phyloP scores from a whole-genome alignment of 2,797 vertebrate genomes.

The Petrocephalus sullivani region DNA sequence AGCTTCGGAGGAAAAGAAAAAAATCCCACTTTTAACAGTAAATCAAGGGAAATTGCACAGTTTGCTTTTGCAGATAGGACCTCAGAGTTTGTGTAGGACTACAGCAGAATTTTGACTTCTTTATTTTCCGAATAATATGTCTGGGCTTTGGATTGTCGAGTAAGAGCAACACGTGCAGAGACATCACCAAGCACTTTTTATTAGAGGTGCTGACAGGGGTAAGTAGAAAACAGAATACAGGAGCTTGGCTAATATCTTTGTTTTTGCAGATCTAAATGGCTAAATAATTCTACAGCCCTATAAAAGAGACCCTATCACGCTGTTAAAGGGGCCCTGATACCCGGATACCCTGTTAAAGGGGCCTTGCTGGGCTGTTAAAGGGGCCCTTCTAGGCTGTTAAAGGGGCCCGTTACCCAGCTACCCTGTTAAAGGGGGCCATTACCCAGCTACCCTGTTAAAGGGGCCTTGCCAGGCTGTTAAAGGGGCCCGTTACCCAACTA shows the following conservation, averaged over 20 bases:
- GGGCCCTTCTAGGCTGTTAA: background rate
- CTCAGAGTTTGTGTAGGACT: background rate
- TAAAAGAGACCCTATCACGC: background rate
- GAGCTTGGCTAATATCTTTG: background rate
- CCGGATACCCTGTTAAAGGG: background rate
- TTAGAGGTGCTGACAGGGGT: background rate
- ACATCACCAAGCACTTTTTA: background rate
- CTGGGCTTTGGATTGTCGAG: background rate
- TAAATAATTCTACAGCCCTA: background rate
- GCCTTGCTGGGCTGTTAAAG: background rate
- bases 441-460: conserved; percentile 37
- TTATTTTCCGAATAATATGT: background rate
- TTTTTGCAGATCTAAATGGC: background rate
- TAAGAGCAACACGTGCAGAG: background rate
- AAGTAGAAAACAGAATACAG: background rate
- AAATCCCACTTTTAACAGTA: background rate
- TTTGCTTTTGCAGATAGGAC: background rate
- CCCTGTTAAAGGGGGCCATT: background rate
- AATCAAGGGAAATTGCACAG: background rate
- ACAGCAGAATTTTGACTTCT: background rate
- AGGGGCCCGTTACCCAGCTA: background rate
- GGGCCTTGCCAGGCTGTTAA: conserved; percentile 25
- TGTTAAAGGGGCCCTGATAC: too few relatives aligned
- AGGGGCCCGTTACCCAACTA: conserved; percentile 34
- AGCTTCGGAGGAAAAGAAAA: background rate